Conservation (phyloP, 2,888 invertebrate species). For the Stictocephala bisonia region DNA sequence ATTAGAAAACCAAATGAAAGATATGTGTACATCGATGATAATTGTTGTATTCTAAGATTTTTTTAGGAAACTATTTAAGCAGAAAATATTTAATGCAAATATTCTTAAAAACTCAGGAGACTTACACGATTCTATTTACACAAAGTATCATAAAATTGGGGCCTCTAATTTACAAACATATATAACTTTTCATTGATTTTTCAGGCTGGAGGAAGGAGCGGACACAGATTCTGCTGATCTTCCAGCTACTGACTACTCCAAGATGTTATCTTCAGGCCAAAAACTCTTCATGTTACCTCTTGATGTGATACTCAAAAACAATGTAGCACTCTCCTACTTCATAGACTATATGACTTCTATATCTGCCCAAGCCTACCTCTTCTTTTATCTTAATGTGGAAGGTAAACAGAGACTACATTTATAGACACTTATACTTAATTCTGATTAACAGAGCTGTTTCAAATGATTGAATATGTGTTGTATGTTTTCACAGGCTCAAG, state of each 20-base stretch:
- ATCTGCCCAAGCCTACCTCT: conserved; percentile 77
- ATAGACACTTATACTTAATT: neutral
- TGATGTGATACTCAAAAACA: conserved; percentile 80
- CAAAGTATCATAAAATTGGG: too few relatives aligned
- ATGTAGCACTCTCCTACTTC: conserved; percentile 80
- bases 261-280: conserved; percentile 65
- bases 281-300: conserved; percentile 73
- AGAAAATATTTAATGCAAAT: too few relatives aligned
- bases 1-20: too few relatives aligned
- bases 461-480: too few relatives aligned
- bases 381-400: conserved; percentile 82
- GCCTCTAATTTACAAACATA: too few relatives aligned
- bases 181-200: neutral
- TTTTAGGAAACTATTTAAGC: too few relatives aligned
- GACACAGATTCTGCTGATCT: conserved; percentile 60
- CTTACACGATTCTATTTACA: too few relatives aligned
- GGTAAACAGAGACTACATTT: conserved; percentile 63
- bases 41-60: too few relatives aligned
- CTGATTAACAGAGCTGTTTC: too few relatives aligned
- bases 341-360: conserved; percentile 80
- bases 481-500: too few relatives aligned
- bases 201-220: conserved; percentile 64
- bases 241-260: conserved; percentile 61
- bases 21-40: too few relatives aligned
- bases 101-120: too few relatives aligned